Conservation (phyloP, 2,888 invertebrate species). For the Lordiphosa fenestrarum region DNA sequence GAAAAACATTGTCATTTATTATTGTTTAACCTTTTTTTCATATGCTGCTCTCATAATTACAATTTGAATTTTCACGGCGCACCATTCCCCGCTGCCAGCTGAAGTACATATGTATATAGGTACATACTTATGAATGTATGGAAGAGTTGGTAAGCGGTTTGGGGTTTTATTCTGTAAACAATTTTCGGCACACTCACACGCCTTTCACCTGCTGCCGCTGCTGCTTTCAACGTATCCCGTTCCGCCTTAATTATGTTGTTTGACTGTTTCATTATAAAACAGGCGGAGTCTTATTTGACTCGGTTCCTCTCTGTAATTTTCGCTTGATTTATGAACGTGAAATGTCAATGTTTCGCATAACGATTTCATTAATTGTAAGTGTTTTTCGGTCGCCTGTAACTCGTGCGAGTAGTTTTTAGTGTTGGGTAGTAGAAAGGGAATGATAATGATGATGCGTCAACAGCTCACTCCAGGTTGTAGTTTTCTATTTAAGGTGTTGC, state of each 20-base stretch:
- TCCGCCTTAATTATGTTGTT: constrained; percentile 72
- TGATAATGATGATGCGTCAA: constrained; percentile 41
- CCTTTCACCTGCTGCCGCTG: constrained; percentile 67
- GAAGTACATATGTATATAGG: constrained; percentile 9
- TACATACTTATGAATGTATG: constrained; percentile 13
- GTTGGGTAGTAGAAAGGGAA: constrained; percentile 26
- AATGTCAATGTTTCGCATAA: constrained; percentile 72
- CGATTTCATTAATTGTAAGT: constrained; percentile 67
- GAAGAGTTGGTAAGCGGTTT: constrained; percentile 11
- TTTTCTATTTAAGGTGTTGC: constrained; percentile 6
- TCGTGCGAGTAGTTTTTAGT: constrained; percentile 29
- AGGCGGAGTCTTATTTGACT: constrained; percentile 20
- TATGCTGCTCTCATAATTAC: constrained; percentile 51
- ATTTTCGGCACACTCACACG: constrained; percentile 65
- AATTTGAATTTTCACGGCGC: constrained; percentile 68
- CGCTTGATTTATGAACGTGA: constrained; percentile 73
- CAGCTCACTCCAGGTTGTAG: constrained; percentile 52
- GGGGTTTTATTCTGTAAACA: constrained; percentile 24
- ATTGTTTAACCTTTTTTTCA: constrained; percentile 57
- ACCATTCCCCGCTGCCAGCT: constrained; percentile 38
- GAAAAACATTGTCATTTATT: constrained; percentile 73
- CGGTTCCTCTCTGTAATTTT: constrained; percentile 58
- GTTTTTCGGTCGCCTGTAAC: constrained; percentile 28
- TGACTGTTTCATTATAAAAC: constrained; percentile 60
- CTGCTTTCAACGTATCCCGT: constrained; percentile 36